phyloP scores from a whole-genome alignment of 2,113 vertebrate genomes.

The Symphodus melops region DNA sequence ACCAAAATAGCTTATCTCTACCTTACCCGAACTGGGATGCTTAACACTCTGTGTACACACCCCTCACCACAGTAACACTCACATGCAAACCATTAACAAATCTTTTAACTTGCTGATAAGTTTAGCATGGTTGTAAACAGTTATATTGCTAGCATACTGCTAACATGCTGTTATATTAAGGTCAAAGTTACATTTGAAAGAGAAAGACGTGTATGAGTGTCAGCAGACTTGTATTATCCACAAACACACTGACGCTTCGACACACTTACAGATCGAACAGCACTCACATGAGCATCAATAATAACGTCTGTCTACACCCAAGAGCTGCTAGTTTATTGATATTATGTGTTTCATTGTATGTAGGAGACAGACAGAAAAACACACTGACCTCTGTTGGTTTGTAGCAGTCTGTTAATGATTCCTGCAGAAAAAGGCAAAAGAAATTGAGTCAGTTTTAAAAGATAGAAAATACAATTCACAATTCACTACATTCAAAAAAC shows the following conservation, averaged over 20 bases:
- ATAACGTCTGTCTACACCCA: constrained; percentile 27
- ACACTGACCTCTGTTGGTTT: constrained; percentile 95
- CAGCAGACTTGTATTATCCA: constrained; percentile 13
- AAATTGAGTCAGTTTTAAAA: background rate
- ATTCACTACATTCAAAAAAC: too few relatives aligned
- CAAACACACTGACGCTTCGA: constrained; percentile 3
- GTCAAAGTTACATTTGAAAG: constrained; percentile 11
- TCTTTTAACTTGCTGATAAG: background rate
- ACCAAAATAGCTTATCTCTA: constrained; percentile 53
- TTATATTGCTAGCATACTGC: background rate
- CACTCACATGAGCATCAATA: constrained; percentile 18
- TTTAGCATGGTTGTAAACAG: background rate
- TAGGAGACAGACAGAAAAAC: background rate
- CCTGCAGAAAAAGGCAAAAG: constrained; percentile 76
- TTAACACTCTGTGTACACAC: constrained; percentile 12
- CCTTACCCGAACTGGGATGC: constrained; percentile 34
- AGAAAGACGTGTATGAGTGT: constrained; percentile 21
- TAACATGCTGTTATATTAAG: constrained; percentile 2
- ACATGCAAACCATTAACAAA: background rate
- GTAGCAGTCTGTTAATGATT: constrained; percentile 94
- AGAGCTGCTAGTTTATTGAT: background rate
- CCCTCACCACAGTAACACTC: background rate
- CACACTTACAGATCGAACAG: background rate
- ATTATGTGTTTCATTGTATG: background rate
- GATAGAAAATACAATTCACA: too few relatives aligned